These are phyloP conservation scores for Brotula barbata DNA, from an alignment of 2,797 vertebrate genomes.

Conservation along the genomic window DNA sequence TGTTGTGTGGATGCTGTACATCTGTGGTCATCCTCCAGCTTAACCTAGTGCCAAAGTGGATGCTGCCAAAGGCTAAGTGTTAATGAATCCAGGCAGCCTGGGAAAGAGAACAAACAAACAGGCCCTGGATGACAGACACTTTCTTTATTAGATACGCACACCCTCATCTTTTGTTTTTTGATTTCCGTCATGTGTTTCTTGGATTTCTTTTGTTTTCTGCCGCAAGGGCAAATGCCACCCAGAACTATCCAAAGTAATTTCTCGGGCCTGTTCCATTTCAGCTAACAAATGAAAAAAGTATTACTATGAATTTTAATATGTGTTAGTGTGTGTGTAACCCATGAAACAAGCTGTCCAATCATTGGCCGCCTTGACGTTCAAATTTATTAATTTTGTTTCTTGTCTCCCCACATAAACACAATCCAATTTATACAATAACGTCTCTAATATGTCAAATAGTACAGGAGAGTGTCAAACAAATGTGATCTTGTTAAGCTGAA, in stretches of 20 bases:
- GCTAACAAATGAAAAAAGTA: not conserved
- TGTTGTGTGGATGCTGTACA: slow-evolving; percentile 36
- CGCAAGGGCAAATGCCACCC: slow-evolving; percentile 48
- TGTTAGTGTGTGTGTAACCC: not conserved
- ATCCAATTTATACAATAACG: not conserved
- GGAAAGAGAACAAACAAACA: slow-evolving; percentile 60
- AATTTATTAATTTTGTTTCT: slow-evolving; percentile 1
- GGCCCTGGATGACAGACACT: slow-evolving; percentile 36
- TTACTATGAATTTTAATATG: too few relatives aligned
- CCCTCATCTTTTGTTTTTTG: slow-evolving; percentile 49
- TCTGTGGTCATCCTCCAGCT: slow-evolving; percentile 40
- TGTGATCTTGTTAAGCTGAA: not conserved
- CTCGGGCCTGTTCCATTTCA: slow-evolving; percentile 3
- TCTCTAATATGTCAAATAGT: not conserved
- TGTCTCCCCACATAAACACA: not conserved
- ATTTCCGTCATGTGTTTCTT: slow-evolving; percentile 50
- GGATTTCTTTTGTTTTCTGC: slow-evolving; percentile 31
- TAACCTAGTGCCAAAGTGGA: slow-evolving; percentile 35
- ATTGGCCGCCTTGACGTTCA: not conserved
- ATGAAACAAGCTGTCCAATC: not conserved
- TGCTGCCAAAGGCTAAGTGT: slow-evolving; percentile 54
- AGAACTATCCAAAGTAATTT: slow-evolving; percentile 4
- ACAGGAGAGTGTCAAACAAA: not conserved
- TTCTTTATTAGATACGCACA: slow-evolving; percentile 46
- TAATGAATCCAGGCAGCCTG: slow-evolving; percentile 62